Evolutionary conservation across 2,113 vertebrate genomes (phyloP).

Genomic region (Dolichotis patagonum): DNA sequence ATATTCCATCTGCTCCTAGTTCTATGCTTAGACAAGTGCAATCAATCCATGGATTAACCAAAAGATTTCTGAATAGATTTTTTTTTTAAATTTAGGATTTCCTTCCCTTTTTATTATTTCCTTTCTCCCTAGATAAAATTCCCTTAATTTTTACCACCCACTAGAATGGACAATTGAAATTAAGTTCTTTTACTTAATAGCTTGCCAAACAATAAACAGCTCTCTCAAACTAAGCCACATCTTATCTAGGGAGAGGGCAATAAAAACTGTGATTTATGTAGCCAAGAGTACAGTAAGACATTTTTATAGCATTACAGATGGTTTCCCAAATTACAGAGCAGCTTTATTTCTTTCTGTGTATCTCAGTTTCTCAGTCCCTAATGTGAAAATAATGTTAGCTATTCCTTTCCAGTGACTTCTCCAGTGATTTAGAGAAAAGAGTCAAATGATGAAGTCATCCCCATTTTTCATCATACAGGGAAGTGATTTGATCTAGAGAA

Average conservation of each 20-base stretch:
- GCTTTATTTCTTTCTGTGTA: conserved; percentile 57
- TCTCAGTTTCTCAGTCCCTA: conserved; percentile 44
- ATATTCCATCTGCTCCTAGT: neutral
- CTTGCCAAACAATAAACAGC: conserved; percentile 79
- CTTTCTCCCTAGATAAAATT: conserved; percentile 46
- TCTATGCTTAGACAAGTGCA: neutral
- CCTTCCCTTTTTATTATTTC: conserved; percentile 49
- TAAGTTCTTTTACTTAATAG: conserved; percentile 66
- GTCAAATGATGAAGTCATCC: neutral
- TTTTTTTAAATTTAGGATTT: conserved; percentile 12
- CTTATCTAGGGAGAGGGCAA: conserved; percentile 73
- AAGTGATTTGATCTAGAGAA: neutral
- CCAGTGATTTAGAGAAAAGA: neutral
- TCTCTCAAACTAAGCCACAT: conserved; percentile 75
- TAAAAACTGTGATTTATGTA: conserved; percentile 77
- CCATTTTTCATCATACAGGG: neutral
- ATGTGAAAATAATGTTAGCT: conserved; percentile 44
- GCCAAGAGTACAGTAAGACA: conserved; percentile 63
- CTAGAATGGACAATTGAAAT: conserved; percentile 76
- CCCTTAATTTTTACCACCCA: conserved; percentile 66
- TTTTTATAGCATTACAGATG: conserved; percentile 76
- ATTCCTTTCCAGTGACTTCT: neutral
- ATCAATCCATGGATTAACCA: neutral
- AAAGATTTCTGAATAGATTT: neutral
- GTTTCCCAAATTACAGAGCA: conserved; percentile 60